phyloP scores from a whole-genome alignment of 2,888 invertebrate species.

The Campopleginae sp. region DNA sequence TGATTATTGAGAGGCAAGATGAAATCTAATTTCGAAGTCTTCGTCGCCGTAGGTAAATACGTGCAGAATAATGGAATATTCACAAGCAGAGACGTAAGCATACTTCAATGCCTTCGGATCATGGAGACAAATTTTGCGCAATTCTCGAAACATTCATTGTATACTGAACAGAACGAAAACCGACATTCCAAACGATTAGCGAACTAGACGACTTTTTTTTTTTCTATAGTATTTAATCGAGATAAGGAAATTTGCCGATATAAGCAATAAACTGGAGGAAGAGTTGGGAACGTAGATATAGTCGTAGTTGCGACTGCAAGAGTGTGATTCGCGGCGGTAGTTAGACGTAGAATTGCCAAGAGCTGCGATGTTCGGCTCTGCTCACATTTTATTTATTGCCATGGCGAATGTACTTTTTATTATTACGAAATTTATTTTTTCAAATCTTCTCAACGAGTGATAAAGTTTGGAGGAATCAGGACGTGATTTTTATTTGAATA shows the following conservation, averaged over 20 bases:
- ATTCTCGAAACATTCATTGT: not conserved
- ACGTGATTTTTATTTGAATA: not conserved
- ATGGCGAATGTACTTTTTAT: not conserved
- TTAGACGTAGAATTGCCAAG: constrained; percentile 32
- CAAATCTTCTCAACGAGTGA: not conserved
- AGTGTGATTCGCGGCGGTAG: constrained; percentile 25
- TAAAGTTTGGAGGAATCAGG: not conserved
- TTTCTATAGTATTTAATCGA: not conserved
- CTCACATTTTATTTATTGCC: not conserved
- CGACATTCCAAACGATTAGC: constrained; percentile 16
- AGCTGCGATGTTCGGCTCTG: not conserved
- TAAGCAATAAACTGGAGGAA: constrained; percentile 45
- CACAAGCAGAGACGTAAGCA: not conserved
- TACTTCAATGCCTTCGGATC: not conserved
- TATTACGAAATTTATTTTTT: not conserved
- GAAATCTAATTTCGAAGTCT: no score
- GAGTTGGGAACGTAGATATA: not conserved
- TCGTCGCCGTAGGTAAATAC: no score
- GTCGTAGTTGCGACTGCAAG: constrained; percentile 25
- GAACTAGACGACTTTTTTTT: constrained; percentile 15
- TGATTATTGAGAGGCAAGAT: no score
- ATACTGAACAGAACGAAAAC: not conserved
- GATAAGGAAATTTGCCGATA: constrained; percentile 49
- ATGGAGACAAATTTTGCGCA: not conserved
- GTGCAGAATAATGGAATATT: no score